Evolutionary conservation across 2,797 vertebrate genomes (phyloP).

Genomic region (Karalla daura): DNA sequence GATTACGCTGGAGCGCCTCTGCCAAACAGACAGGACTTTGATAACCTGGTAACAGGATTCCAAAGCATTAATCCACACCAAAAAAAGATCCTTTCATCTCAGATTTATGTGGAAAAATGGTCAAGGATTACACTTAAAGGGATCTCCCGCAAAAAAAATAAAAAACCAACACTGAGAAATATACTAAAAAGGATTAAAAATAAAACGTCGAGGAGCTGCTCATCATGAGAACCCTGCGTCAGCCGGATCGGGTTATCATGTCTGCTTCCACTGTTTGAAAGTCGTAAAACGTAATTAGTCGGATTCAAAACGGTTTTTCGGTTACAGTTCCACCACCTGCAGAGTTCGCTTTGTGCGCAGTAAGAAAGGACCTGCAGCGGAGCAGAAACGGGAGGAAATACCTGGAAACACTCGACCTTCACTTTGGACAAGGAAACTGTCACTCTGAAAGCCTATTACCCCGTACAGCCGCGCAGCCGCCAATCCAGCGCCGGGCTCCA

Average conservation of each 20-base stretch:
- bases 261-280: conserved; percentile 1
- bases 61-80: conserved; percentile 6
- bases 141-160: conserved; percentile 6
- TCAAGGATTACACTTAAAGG: conserved; percentile 1
- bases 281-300: neutral
- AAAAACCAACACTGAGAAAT: conserved; percentile 8
- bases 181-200: conserved; percentile 8
- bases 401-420: conserved; percentile 57
- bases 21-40: neutral
- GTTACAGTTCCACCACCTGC: neutral
- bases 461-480: conserved; percentile 37
- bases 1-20: neutral
- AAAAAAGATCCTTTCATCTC: conserved; percentile 20
- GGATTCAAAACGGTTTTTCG: neutral
- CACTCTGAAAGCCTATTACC: conserved; percentile 43
- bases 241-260: neutral
- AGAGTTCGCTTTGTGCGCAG: conserved; percentile 10
- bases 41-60: conserved; percentile 34
- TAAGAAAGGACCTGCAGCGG: neutral
- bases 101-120: conserved; percentile 19
- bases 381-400: conserved; percentile 22
- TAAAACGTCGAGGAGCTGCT: neutral
- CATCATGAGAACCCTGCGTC: conserved; percentile 4
- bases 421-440: conserved; percentile 41
- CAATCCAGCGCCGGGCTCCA: conserved; percentile 40